These are phyloP conservation scores for Tachuris rubrigastra DNA, from an alignment of 2,113 vertebrate genomes.

Conservation along the genomic window DNA sequence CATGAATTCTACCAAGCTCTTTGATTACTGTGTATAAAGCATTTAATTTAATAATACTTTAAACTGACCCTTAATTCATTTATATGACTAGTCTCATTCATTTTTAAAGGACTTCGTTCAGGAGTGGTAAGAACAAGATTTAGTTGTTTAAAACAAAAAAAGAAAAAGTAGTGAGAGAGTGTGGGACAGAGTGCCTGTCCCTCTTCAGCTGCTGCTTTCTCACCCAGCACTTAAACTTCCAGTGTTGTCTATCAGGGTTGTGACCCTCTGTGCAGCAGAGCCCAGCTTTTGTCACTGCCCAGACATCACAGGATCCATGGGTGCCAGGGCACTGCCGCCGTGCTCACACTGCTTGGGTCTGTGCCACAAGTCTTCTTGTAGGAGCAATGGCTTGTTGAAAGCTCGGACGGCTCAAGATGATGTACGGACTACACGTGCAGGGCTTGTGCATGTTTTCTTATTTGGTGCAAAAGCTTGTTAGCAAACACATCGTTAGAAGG, in stretches of 20 bases:
- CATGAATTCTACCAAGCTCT: background rate
- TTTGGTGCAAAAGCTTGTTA: background rate
- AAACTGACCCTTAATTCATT: slow-evolving; percentile 11
- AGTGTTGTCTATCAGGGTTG: background rate
- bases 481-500: background rate
- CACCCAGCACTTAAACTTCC: background rate
- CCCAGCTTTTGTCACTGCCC: background rate
- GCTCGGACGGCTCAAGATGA: background rate
- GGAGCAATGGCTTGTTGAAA: background rate
- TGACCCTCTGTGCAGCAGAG: background rate
- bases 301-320: accelerated
- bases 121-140: background rate
- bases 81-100: background rate
- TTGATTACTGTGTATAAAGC: background rate
- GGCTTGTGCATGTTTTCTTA: background rate
- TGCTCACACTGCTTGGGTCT: accelerated
- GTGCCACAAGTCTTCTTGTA: background rate
- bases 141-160: background rate
- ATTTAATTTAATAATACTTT: background rate
- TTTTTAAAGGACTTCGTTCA: background rate
- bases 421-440: background rate
- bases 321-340: background rate
- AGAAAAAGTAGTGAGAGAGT: background rate
- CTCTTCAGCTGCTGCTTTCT: background rate
- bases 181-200: background rate